Evolutionary conservation across 2,888 invertebrate genomes (phyloP).

Genomic region (Mellilla xanthometata): DNA sequence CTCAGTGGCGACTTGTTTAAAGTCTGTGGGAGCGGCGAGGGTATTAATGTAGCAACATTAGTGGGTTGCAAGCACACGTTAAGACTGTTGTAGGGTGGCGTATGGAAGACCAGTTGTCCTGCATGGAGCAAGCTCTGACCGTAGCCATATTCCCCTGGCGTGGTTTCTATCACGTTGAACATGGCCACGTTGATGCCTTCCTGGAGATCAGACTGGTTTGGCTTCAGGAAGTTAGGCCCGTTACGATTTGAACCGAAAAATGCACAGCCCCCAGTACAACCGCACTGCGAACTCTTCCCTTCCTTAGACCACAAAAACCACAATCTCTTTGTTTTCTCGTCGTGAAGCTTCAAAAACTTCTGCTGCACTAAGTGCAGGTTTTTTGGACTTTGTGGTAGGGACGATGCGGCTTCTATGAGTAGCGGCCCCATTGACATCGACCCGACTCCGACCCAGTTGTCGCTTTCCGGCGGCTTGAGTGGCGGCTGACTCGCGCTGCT

Average conservation of each 20-base stretch:
- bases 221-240: constrained; percentile 94
- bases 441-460: constrained; percentile 96
- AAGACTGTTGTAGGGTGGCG: constrained; percentile 92
- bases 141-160: constrained; percentile 93
- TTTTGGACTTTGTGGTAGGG: constrained; percentile 89
- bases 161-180: constrained; percentile 87
- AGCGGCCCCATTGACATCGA: constrained; percentile 95
- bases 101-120: constrained; percentile 93
- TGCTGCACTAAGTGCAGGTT: constrained; percentile 91
- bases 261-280: constrained; percentile 96
- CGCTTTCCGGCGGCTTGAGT: constrained; percentile 69
- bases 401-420: constrained; percentile 93
- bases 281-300: constrained; percentile 90
- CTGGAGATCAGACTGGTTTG: constrained; percentile 89
- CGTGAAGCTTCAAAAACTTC: constrained; percentile 91
- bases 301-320: constrained; percentile 97
- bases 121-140: constrained; percentile 96
- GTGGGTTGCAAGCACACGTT: constrained; percentile 89
- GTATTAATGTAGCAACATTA: constrained; percentile 65
- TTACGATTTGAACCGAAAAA: constrained; percentile 97
- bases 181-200: constrained; percentile 93
- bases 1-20: constrained; percentile 68
- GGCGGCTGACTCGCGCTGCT: constrained; percentile 65
- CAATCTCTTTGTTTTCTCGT: constrained; percentile 91
- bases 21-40: constrained; percentile 68